Evolutionary conservation across 1,140 invertebrate genomes (phyloP).

Genomic region (Cherax quadricarinatus): DNA sequence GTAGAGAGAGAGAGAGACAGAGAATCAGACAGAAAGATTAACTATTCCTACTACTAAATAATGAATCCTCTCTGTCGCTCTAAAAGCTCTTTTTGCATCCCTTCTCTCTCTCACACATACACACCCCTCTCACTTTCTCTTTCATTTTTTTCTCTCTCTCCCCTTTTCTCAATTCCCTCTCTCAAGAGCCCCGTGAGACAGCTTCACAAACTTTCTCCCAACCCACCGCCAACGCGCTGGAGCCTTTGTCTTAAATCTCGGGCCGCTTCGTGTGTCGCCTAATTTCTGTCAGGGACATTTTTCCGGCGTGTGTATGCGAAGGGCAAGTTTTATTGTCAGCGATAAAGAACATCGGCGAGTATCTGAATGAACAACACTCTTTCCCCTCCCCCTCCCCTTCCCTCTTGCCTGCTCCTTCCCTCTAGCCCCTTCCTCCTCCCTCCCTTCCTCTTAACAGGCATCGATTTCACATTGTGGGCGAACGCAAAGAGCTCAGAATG

Average conservation of each 20-base stretch:
- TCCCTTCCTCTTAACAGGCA: slow-evolving; percentile 60
- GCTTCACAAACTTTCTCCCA: background rate
- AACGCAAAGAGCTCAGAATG: slow-evolving; percentile 68
- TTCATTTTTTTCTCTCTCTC: background rate
- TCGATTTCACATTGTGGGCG: slow-evolving; percentile 68
- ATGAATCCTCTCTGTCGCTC: too few species aligned
- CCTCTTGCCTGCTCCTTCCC: background rate
- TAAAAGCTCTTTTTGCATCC: too few species aligned
- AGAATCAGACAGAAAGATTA: too few species aligned
- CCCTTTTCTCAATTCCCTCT: background rate
- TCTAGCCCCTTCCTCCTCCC: background rate
- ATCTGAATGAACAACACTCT: slow-evolving; percentile 65
- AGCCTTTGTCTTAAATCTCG: slow-evolving; percentile 20
- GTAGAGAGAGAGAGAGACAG: too few species aligned
- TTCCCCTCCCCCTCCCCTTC: slow-evolving; percentile 1
- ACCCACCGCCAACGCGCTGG: background rate
- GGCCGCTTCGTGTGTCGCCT: slow-evolving; percentile 38
- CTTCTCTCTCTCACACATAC: too few species aligned
- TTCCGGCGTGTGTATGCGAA: slow-evolving; percentile 27
- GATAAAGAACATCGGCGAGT: slow-evolving; percentile 62
- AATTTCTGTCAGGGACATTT: slow-evolving; percentile 48
- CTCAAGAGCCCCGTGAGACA: too few species aligned
- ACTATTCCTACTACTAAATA: too few species aligned
- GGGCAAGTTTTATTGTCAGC: slow-evolving; percentile 40
- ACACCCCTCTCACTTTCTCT: background rate